Evolutionary conservation across 2,888 invertebrate species (phyloP).

Genomic region (Parnassius mnemosyne): DNA sequence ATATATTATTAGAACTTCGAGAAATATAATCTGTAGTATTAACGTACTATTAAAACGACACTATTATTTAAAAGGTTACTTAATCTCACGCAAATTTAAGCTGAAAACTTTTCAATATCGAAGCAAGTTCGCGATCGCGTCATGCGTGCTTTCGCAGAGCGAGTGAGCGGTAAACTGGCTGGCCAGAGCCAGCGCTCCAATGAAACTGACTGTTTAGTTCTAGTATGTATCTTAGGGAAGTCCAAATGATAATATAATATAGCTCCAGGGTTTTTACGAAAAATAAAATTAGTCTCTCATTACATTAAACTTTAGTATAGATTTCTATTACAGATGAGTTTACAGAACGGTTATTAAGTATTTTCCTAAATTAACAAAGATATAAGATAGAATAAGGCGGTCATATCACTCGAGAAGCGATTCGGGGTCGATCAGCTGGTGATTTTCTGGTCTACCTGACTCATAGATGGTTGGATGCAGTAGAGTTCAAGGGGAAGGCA

Average conservation of each 20-base stretch:
- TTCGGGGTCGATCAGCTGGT: too few species aligned
- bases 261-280: too few species aligned
- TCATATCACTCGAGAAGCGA: too few species aligned
- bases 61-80: conserved; percentile 2
- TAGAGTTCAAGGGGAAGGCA: too few species aligned
- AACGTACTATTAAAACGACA: not conserved
- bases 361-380: too few species aligned
- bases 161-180: conserved; percentile 9
- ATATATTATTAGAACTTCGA: not conserved
- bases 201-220: not conserved
- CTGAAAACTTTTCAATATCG: conserved; percentile 7
- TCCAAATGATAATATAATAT: conserved; percentile 1
- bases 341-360: too few species aligned
- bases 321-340: too few species aligned
- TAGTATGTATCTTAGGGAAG: conserved; percentile 5
- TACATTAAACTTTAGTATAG: too few species aligned
- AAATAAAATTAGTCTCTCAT: too few species aligned
- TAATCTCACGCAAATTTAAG: conserved; percentile 1
- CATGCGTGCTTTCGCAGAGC: conserved; percentile 1
- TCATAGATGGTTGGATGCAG: too few species aligned
- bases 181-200: not conserved
- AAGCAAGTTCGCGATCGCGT: not conserved
- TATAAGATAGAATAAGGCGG: too few species aligned
- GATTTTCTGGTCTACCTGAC: too few species aligned
- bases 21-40: not conserved